Percentiles rank a stretch among this genome's conserved stretches.
Conservation (phyloP, 2,113 vertebrate species). For the Sturnus vulgaris region DNA sequence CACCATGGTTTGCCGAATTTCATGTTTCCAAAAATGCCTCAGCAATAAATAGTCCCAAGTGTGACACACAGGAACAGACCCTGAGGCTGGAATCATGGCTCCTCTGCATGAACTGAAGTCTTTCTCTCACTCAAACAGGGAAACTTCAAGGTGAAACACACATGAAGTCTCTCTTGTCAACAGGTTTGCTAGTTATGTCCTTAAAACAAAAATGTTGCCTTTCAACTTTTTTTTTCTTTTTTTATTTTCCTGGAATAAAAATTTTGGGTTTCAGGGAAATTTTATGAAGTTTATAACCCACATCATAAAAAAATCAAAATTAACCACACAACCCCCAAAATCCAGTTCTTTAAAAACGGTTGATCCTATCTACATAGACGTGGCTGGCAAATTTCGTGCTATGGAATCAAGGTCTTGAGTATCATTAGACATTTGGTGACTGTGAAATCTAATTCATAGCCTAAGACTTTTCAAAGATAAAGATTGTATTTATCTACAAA, state of each 20-base stretch:
- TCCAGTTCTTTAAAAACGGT: neutral
- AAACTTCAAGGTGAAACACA: neutral
- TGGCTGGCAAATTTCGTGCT: fast-evolving
- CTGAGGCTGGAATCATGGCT: neutral
- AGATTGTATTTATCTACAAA: neutral
- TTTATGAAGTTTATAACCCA: neutral
- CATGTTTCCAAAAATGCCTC: neutral
- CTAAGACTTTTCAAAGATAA: fast-evolving
- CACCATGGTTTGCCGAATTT: fast-evolving
- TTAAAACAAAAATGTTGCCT: neutral
- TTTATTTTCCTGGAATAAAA: neutral
- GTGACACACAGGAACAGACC: neutral
- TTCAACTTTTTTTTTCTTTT: neutral
- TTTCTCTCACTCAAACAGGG: neutral
- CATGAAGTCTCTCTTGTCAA: fast-evolving
- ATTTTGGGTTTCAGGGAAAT: neutral
- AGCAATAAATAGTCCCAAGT: neutral
- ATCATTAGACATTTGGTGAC: neutral
- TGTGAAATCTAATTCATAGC: neutral
- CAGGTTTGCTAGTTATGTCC: fast-evolving
- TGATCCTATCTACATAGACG: fast-evolving
- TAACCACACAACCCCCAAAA: neutral
- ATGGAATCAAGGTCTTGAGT: neutral
- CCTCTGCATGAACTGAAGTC: neutral
- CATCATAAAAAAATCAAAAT: neutral